These are phyloP conservation scores for Spinus pinus DNA, from an alignment of 2,797 vertebrate species.

Conservation along the genomic window DNA sequence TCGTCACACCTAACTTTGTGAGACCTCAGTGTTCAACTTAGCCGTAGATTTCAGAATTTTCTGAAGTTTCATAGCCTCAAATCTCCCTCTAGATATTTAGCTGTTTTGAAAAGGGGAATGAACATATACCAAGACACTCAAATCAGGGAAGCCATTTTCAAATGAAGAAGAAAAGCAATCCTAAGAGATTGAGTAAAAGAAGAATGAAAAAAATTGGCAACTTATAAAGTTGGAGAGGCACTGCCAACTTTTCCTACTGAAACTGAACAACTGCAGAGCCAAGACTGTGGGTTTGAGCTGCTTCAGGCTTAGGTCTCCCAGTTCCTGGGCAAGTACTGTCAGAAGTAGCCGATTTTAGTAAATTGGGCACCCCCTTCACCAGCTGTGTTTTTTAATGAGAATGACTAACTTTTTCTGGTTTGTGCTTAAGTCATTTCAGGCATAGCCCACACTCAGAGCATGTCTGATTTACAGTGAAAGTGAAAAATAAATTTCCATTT, in stretches of 20 bases:
- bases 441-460: neutral
- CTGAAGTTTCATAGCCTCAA: neutral
- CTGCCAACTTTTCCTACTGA: neutral
- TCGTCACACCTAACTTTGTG: neutral
- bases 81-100: neutral
- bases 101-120: neutral
- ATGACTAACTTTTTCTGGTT: conserved; percentile 15
- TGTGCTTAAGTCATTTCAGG: neutral
- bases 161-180: neutral
- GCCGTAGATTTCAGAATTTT: neutral
- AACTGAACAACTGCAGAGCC: neutral
- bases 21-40: neutral
- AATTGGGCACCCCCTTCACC: neutral
- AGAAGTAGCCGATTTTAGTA: neutral
- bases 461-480: neutral
- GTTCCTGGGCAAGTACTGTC: conserved; percentile 15
- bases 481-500: conserved; percentile 38
- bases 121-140: neutral
- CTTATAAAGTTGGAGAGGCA: neutral
- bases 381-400: conserved; percentile 20
- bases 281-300: conserved; percentile 5
- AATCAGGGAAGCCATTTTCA: neutral
- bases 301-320: neutral
- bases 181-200: neutral
- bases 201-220: neutral